phyloP scores from a whole-genome alignment of 2,888 invertebrate genomes.

The Tholera decimalis region DNA sequence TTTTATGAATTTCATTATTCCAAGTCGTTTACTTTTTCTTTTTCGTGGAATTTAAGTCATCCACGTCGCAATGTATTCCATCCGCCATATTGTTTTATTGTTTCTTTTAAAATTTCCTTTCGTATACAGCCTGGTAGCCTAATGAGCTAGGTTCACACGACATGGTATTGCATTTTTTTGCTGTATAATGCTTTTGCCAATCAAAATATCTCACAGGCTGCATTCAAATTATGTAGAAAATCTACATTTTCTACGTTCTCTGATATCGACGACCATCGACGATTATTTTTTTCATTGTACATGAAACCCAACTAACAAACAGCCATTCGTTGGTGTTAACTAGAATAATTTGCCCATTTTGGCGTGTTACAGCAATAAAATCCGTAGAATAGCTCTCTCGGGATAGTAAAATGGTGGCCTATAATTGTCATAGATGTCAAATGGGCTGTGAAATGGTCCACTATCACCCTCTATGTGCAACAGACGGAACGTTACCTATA shows the following conservation, averaged over 20 bases:
- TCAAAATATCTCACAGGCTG: too few species aligned
- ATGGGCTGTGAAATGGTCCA: conserved; percentile 64
- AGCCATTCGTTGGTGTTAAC: conserved; percentile 63
- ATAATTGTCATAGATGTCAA: conserved; percentile 65
- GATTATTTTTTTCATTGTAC: conserved; percentile 34
- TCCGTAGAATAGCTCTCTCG: conserved; percentile 59
- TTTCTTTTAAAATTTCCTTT: background rate
- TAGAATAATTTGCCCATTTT: conserved; percentile 71
- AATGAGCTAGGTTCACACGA: background rate
- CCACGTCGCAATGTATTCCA: conserved; percentile 16
- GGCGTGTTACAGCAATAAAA: conserved; percentile 70
- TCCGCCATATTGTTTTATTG: background rate
- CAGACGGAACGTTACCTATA: conserved; percentile 61
- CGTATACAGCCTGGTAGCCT: background rate
- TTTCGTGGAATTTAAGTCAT: conserved; percentile 14
- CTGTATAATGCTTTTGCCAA: too few species aligned
- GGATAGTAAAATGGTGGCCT: conserved; percentile 66
- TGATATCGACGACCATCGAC: background rate
- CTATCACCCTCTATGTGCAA: conserved; percentile 60
- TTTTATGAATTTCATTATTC: conserved; percentile 38
- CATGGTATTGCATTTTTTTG: too few species aligned
- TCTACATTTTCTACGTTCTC: background rate
- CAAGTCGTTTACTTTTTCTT: conserved; percentile 18
- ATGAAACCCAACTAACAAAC: conserved; percentile 41
- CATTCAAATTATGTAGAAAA: background rate